Evolutionary conservation across 2,888 invertebrate species (phyloP), one percentile per base, ranked within the genome.

Genomic region (Petrolisthes cinctipes): DNA sequence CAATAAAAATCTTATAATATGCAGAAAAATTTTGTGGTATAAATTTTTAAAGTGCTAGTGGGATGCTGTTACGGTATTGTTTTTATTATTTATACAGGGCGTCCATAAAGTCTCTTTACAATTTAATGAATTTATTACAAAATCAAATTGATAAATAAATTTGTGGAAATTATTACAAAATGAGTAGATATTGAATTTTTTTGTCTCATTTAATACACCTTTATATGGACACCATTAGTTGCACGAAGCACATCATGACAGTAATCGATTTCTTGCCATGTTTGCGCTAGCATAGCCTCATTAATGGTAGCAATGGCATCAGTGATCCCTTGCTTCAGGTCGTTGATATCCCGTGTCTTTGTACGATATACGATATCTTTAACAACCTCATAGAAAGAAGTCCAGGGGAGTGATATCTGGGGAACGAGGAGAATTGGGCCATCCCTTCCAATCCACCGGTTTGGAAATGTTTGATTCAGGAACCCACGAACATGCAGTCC

Each of bases 391-490:
- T 75, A 75, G 75, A n/a, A 75, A 75, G 2, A 37, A 37, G 37
- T 37, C 37, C 37, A 37, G 37, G 37, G 37, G 2, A 37, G 37
- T 37, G 37, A 37, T 37, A 37, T 37, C 37, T 2, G 68, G 68
- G n/a, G n/a, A 14, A 17, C 68, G 14, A 68, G 14, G 4, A 53
- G 23, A 14, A 54, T 54, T 37, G 37, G 37, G 84, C 75, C 76
- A 54, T 84, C 84, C 73, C 76, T 73, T 76, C 76, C 84, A 76
- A 84, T 84, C 75, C 76, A 53, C 76, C 56, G 66, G 82, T 68
- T 20, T 83, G 73, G 73, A 85, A 85, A 85, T 80, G 85, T 82
- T 85, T 82, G 79, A n/a, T 85, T 85, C 56, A 23, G 80, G 80
- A 81, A 85, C 85, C 37, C 53, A 61, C 80, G 68, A 85, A 80